Conservation (phyloP, 2,888 invertebrate species). For the Mactromeris polynyma region DNA sequence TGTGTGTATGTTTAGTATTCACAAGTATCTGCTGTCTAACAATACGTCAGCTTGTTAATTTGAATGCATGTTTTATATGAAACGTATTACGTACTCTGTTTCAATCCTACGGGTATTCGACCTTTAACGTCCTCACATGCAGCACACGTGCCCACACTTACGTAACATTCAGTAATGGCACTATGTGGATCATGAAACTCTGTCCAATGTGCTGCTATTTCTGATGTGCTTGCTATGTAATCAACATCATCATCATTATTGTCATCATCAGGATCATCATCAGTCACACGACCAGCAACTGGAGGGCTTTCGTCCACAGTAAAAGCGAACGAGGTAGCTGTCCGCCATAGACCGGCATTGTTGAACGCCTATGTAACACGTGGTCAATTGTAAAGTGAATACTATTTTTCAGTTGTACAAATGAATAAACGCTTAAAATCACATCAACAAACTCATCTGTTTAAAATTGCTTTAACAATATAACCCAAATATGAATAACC, state of each 20-base stretch:
- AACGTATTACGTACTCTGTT: constrained; percentile 10
- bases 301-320: constrained; percentile 70
- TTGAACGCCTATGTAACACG: constrained; percentile 47
- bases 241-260: constrained; percentile 58
- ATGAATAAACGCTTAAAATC: too few relatives aligned
- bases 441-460: too few relatives aligned
- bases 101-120: neutral
- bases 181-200: constrained; percentile 73
- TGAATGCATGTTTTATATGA: too few relatives aligned
- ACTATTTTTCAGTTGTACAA: too few relatives aligned
- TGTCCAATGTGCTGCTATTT: constrained; percentile 67
- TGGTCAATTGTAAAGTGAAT: too few relatives aligned
- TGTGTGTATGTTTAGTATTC: too few relatives aligned
- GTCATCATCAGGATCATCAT: constrained; percentile 46
- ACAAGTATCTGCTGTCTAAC: too few relatives aligned
- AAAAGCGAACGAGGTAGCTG: constrained; percentile 71
- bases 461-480: too few relatives aligned
- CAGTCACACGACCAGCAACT: constrained; percentile 66
- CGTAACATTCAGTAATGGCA: constrained; percentile 61
- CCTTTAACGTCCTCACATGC: constrained; percentile 65
- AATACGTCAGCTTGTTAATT: neutral
- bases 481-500: too few relatives aligned
- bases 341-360: constrained; percentile 63
- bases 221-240: constrained; percentile 57
- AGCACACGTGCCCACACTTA: constrained; percentile 67